These are phyloP conservation scores for Microplitis demolitor DNA, from an alignment of 1,140 invertebrate genomes.

Conservation along the genomic window DNA sequence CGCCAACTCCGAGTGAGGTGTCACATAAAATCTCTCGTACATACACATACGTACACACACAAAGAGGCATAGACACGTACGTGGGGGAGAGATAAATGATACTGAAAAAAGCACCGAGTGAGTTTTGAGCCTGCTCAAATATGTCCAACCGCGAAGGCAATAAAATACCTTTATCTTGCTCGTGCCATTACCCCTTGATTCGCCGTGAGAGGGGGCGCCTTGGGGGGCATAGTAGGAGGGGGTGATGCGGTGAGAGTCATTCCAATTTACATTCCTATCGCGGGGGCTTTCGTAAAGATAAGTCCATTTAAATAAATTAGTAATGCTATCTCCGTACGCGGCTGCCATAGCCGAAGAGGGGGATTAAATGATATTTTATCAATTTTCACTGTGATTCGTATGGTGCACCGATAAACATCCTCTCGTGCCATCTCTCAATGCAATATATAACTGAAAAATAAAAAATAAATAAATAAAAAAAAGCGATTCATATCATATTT, in stretches of 20 bases:
- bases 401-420: conserved; percentile 32
- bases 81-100: not conserved
- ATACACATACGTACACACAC: not conserved
- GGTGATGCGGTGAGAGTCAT: conserved; percentile 36
- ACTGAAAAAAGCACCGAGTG: conserved; percentile 14
- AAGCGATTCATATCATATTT: not conserved
- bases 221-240: not conserved
- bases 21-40: too few species aligned
- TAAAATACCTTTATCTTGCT: conserved; percentile 63
- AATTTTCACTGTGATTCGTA: conserved; percentile 60
- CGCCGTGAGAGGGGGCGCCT: conserved; percentile 22
- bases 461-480: not conserved
- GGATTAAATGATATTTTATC: conserved; percentile 63
- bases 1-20: too few species aligned
- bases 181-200: conserved; percentile 61
- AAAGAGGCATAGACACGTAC: not conserved
- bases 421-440: not conserved
- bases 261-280: conserved; percentile 62
- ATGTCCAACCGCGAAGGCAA: conserved; percentile 57
- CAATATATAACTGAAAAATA: not conserved
- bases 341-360: conserved; percentile 26
- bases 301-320: conserved; percentile 64
- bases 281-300: conserved; percentile 58
- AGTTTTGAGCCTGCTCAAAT: conserved; percentile 55
- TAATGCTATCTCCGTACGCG: conserved; percentile 56